Evolutionary conservation across 2,888 invertebrate species (phyloP), one percentile per base, ranked within the genome.

Genomic region (Philereme vetulata): DNA sequence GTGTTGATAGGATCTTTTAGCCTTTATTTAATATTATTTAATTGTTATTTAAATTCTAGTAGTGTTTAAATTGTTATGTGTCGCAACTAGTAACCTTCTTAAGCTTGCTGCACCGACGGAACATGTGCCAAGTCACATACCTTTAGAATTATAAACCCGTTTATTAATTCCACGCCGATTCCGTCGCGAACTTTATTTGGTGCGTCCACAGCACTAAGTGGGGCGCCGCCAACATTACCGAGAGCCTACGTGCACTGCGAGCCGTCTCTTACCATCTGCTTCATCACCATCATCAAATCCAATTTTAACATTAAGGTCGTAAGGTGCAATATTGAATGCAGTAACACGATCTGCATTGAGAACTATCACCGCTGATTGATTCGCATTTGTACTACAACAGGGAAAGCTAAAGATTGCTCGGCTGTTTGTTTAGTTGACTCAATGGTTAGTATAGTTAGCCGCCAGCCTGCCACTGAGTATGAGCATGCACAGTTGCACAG

Each of bases 401-500:
- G 84, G 90, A 90, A 90, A 90, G 90, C 84, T 77, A 71, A 72
- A 77, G 78, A 78, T 78, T 64, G 73, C 63, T 75, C 46, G 66
- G 68, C 65, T 71, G 60, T 75, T 72, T 74, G 78, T 78, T 77
- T 74, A 77, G 81, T 84, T 83, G 75, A 78, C 76, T 77, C 75
- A 78, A 70, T 75, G 75, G 72, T 83, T 84, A 82, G 80, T 72
- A 81, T 79, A 81, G 79, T 76, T 76, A 76, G 72, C 71, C 75
- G 72, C 70, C 44, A 38, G 8, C 21, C 1, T 2, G 21, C 21
- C 21, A 47, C 53, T 49, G 53, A 44, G 48, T 21, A 21, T 38
- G 38, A 38, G 38, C 48, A 58, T 66, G 73, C 69, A 74, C 68
- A 62, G 68, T 71, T 60, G 63, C 74, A 68, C 71, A 71, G 72